Percentiles rank a stretch among this genome's conserved stretches.
These are phyloP conservation scores for Apaloderma vittatum DNA, from an alignment of 2,113 vertebrate genomes.

Conservation along the genomic window DNA sequence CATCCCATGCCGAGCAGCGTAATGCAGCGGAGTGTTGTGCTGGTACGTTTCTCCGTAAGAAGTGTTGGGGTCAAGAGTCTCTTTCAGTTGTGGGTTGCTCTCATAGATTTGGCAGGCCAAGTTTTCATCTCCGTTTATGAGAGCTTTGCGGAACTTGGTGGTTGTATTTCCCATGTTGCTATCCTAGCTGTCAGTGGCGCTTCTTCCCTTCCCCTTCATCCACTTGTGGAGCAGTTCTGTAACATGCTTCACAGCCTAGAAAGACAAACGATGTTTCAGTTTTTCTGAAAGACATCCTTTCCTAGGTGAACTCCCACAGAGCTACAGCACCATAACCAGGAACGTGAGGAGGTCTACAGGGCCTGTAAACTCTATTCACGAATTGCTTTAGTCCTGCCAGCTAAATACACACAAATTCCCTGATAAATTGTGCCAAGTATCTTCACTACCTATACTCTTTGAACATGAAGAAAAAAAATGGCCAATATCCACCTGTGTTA, in stretches of 20 bases:
- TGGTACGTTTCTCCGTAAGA: constrained; percentile 98
- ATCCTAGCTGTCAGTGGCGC: constrained; percentile 64
- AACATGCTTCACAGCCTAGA: constrained; percentile 86
- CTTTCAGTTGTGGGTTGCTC: constrained; percentile 96
- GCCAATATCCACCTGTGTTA: not conserved
- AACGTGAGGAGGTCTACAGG: not conserved
- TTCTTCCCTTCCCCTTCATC: constrained; percentile 80
- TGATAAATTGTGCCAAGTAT: constrained; percentile 23
- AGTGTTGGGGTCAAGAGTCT: constrained; percentile 96
- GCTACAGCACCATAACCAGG: not conserved
- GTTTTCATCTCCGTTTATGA: constrained; percentile 95
- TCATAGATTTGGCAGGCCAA: constrained; percentile 96
- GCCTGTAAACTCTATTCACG: not conserved
- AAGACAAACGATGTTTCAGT: constrained; percentile 49
- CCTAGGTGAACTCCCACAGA: not conserved
- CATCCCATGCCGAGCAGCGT: constrained; percentile 96
- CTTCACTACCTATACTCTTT: not conserved
- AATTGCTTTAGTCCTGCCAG: not conserved
- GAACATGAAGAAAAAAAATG: not conserved
- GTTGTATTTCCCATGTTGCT: constrained; percentile 96
- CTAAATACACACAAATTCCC: not conserved
- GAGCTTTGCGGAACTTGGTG: constrained; percentile 98
- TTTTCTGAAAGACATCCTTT: constrained; percentile 17
- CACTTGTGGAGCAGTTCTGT: constrained; percentile 70
- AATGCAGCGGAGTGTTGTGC: constrained; percentile 98